Percentiles rank a stretch among this genome's conserved stretches.
These are phyloP conservation scores for Bambusicola thoracicus DNA, from an alignment of 2,113 vertebrate genomes.

Conservation along the genomic window DNA sequence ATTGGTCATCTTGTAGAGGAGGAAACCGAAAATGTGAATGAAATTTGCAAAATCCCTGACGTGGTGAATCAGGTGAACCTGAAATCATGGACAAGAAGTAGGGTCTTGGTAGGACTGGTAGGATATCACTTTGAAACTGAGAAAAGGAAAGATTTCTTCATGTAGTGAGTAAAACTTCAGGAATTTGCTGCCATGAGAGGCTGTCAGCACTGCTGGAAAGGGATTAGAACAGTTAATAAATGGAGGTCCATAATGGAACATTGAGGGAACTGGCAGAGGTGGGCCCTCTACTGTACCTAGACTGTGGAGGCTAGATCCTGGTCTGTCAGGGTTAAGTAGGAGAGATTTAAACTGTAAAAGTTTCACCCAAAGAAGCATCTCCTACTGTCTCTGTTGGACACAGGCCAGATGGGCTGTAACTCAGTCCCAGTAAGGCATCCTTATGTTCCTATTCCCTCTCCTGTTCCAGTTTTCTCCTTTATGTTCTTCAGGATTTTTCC, in stretches of 20 bases:
- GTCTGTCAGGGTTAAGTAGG: not conserved
- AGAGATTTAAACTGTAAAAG: not conserved
- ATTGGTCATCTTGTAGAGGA: not conserved
- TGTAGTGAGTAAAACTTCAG: not conserved
- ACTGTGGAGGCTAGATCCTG: not conserved
- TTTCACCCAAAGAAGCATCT: not conserved
- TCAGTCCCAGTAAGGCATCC: not conserved
- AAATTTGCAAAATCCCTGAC: not conserved
- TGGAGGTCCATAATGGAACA: not conserved
- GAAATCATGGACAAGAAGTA: not conserved
- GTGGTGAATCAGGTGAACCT: not conserved
- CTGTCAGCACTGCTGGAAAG: not conserved
- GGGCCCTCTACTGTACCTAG: not conserved
- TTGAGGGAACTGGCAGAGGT: not conserved
- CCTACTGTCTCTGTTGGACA: not conserved
- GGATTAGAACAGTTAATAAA: not conserved
- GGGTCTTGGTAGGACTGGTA: not conserved
- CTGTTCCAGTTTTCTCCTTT: not conserved
- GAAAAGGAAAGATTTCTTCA: conserved; percentile 11
- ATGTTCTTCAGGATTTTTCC: not conserved
- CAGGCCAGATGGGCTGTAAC: not conserved
- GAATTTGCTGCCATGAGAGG: not conserved
- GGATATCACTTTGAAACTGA: not conserved
- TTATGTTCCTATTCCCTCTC: not conserved
- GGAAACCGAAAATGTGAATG: not conserved